Percentiles rank a stretch among this genome's conserved stretches.
Conservation (phyloP, 2,888 invertebrate species). For the Hecatera dysodea region DNA sequence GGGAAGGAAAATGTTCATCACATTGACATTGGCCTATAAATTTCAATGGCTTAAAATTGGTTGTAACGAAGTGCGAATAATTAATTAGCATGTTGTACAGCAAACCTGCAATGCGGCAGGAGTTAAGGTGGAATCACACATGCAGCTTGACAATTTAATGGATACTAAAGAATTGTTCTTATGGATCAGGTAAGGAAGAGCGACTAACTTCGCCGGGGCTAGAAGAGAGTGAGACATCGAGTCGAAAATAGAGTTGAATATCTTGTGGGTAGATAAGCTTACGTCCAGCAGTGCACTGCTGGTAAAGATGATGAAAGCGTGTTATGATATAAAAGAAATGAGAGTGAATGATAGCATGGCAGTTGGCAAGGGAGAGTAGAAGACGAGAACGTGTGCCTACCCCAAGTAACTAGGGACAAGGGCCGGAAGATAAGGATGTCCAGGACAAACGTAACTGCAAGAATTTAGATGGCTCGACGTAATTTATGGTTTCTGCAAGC, state of each 20-base stretch:
- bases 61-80: constrained; percentile 45
- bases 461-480: not conserved
- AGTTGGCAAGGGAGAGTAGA: not conserved
- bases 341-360: not conserved
- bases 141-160: not conserved
- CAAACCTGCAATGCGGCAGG: constrained; percentile 39
- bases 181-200: not conserved
- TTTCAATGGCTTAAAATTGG: constrained; percentile 40
- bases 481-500: not conserved
- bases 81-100: constrained; percentile 43
- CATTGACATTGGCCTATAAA: constrained; percentile 59
- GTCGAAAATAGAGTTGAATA: not conserved
- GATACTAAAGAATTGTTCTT: not conserved
- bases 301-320: not conserved
- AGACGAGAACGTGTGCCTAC: not conserved
- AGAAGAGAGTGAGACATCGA: not conserved
- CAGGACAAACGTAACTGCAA: not conserved
- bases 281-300: not conserved
- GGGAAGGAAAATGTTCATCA: constrained; percentile 61
- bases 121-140: constrained; percentile 22
- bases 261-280: not conserved
- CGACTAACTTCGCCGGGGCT: not conserved
- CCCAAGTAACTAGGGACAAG: not conserved
- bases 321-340: not conserved
- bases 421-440: not conserved